Conservation (phyloP, 2,797 vertebrate genomes). For the Neosilurus mollespiculum region DNA sequence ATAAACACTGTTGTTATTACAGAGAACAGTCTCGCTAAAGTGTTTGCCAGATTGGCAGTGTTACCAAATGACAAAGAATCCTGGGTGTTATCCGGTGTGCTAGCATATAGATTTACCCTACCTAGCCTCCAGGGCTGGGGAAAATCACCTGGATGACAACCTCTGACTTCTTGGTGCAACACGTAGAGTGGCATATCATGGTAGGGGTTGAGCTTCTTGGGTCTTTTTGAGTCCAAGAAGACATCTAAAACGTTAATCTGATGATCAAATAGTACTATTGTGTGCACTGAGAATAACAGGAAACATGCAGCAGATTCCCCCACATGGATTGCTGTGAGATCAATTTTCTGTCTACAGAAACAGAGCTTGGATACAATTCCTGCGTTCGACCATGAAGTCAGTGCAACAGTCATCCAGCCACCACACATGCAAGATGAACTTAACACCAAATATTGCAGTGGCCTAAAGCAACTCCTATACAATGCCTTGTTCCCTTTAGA, state of each 20-base stretch:
- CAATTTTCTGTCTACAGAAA: background rate
- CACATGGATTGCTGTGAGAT: background rate
- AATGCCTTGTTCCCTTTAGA: background rate
- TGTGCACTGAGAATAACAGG: background rate
- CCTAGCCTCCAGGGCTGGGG: background rate
- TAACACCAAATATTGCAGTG: background rate
- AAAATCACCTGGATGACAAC: background rate
- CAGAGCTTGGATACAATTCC: background rate
- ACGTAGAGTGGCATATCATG: background rate
- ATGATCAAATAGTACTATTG: background rate
- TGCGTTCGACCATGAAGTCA: background rate
- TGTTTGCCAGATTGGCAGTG: background rate
- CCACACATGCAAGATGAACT: background rate
- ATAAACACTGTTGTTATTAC: background rate
- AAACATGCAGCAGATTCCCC: background rate
- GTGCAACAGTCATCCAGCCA: background rate
- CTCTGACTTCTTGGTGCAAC: background rate
- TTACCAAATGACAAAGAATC: background rate
- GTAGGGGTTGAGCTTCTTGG: background rate
- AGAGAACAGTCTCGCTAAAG: background rate
- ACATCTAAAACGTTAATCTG: background rate
- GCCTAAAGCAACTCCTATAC: background rate
- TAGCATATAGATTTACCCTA: background rate
- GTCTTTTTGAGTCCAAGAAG: background rate
- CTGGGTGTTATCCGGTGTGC: background rate